Percentiles rank a stretch among this genome's conserved stretches.
Evolutionary conservation across 1,140 invertebrate species (phyloP).

Genomic region (Medauroidea extradentata): DNA sequence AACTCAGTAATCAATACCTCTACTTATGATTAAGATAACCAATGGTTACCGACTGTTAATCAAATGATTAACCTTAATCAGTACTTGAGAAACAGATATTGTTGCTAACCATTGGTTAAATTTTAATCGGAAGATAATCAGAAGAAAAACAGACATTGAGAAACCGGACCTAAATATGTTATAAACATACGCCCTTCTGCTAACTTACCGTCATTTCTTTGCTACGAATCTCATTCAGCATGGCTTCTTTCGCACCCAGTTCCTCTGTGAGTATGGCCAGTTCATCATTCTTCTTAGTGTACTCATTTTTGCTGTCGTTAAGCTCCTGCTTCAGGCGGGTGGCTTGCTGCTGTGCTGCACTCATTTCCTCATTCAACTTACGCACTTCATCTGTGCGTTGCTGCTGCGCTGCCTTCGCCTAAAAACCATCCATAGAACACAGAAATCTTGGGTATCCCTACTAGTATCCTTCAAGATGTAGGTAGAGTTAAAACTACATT

Average conservation of each 20-base stretch:
- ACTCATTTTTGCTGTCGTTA: constrained; percentile 47
- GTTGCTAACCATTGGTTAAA: too few relatives aligned
- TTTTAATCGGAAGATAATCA: too few relatives aligned
- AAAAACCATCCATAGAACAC: background rate
- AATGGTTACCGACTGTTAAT: too few relatives aligned
- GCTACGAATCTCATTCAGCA: constrained; percentile 66
- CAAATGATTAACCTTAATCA: too few relatives aligned
- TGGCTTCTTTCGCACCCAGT: constrained; percentile 58
- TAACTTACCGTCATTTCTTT: constrained; percentile 60
- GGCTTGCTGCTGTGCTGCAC: constrained; percentile 47
- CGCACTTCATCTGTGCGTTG: constrained; percentile 46
- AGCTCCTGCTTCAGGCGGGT: constrained; percentile 53
- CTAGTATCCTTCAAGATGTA: too few relatives aligned
- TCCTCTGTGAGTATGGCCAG: constrained; percentile 63
- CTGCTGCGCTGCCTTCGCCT: constrained; percentile 1
- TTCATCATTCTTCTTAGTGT: constrained; percentile 55
- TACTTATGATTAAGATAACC: too few relatives aligned
- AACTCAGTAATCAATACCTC: too few relatives aligned
- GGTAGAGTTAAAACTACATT: too few relatives aligned
- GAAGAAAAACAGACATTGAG: too few relatives aligned
- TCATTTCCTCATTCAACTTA: constrained; percentile 47
- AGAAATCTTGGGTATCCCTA: too few relatives aligned
- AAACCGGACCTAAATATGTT: too few relatives aligned
- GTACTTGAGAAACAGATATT: too few relatives aligned
- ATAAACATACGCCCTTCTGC: background rate